Base-by-base conservation (phyloP, 2,797 vertebrate species). In the Loriculus beryllinus region DNA sequence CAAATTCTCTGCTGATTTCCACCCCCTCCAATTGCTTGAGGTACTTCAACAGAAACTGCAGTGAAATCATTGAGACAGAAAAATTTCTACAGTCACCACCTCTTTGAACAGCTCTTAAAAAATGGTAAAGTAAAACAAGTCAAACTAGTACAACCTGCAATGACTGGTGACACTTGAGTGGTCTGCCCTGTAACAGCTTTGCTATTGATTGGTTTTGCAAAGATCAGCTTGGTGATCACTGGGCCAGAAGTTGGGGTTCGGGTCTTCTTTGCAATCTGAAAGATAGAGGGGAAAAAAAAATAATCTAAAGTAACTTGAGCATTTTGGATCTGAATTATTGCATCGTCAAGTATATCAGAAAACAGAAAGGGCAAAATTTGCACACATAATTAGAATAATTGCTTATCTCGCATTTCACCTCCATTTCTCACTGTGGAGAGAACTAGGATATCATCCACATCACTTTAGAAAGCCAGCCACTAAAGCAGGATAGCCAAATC, bases 171-270 rank as follows among this genome's bases (percentile, higher is more conserved):
- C 7, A 98, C 98, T 51, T 99, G 98, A 95, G 98, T 97, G 17
- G 98, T 98, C 97, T 99, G 98, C 90, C 98, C 98, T 93, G 98
- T 97, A 45, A 99, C 97, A 74, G 98, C 98, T 98, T 99, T 99
- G 98, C 98, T 99, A 98, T 99, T 99, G 45, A 99, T 98, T n/a
- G 99, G 98, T 97, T 99, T 99, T 90, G 99, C 99, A 97, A 99
- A 99, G 97, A 99, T 99, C 78, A 99, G 98, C 97, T 99, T 99
- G 83, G 98, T 98, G 96, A 99, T 98, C 91, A 99, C 98, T 3
- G 99, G 99, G 56, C 99, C 99, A 57, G 99, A 98, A 28, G 99
- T 98, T 81, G 99, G 99, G 39, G 98, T 98, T 74, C 99, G 98
- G 6, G 98, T 98, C 98, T 99, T 99, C 98, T 99, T 99, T 15